phyloP scores from a whole-genome alignment of 2,113 vertebrate genomes.

The Tichodroma muraria region DNA sequence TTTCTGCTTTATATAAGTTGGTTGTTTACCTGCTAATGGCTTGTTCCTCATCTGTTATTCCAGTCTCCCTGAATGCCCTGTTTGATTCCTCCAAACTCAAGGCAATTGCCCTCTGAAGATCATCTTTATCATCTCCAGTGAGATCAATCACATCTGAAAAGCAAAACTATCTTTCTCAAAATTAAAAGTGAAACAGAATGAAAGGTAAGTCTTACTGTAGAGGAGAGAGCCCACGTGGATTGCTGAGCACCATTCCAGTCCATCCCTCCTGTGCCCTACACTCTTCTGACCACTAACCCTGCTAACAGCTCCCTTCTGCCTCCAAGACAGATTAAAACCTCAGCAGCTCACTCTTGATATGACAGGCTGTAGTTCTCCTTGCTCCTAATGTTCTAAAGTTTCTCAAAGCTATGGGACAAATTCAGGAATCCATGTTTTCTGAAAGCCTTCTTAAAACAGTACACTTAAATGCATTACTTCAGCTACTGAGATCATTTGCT shows the following conservation, averaged over 20 bases:
- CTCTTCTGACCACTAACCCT: neutral
- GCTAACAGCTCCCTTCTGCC: neutral
- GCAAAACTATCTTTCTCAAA: slow-evolving; percentile 73
- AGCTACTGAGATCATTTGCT: neutral
- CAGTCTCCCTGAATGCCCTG: slow-evolving; percentile 95
- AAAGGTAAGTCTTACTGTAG: slow-evolving; percentile 56
- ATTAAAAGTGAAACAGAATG: slow-evolving; percentile 69
- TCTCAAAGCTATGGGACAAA: neutral
- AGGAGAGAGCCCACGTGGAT: slow-evolving; percentile 3
- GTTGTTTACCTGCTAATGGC: slow-evolving; percentile 93
- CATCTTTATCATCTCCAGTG: slow-evolving; percentile 99
- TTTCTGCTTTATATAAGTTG: slow-evolving; percentile 55
- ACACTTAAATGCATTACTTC: neutral
- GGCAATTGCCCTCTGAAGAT: slow-evolving; percentile 97
- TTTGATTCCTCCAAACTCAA: slow-evolving; percentile 98
- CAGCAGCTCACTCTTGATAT: neutral
- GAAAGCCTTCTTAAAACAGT: neutral
- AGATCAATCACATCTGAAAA: slow-evolving; percentile 96
- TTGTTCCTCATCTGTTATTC: slow-evolving; percentile 98
- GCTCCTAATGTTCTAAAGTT: neutral
- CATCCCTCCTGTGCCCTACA: neutral
- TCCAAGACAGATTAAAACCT: neutral
- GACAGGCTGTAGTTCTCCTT: neutral
- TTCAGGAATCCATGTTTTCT: neutral
- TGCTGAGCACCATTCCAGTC: neutral